A percentile compares a stretch with the other conserved stretches of the same genome.
Conservation (phyloP, 2,113 vertebrate genomes). For the Mionectes macconnelli region DNA sequence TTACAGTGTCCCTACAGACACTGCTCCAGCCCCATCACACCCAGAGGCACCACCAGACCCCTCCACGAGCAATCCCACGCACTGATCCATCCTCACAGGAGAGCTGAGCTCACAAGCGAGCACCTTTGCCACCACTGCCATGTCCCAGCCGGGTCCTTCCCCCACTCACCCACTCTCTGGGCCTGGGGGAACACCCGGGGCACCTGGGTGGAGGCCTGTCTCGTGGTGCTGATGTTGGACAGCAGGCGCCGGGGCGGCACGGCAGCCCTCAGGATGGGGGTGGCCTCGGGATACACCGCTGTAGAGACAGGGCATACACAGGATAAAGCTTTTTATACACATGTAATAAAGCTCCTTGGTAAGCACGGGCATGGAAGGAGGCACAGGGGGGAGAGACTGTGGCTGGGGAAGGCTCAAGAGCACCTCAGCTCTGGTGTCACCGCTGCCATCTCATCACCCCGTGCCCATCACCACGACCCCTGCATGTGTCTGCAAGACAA, state of each 20-base stretch:
- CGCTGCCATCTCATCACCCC: fast-evolving
- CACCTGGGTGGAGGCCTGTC: slow-evolving; percentile 87
- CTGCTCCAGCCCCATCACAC: background rate
- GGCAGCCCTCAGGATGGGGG: slow-evolving; percentile 66
- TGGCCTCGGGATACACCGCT: slow-evolving; percentile 60
- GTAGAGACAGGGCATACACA: background rate
- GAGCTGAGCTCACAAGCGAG: background rate
- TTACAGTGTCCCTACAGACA: background rate
- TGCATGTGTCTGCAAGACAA: background rate
- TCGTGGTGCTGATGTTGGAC: slow-evolving; percentile 79
- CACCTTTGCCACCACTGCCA: fast-evolving
- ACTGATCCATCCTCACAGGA: fast-evolving
- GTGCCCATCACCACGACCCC: background rate
- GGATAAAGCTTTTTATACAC: no score
- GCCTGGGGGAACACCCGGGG: slow-evolving; percentile 74
- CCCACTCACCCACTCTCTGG: slow-evolving; percentile 85
- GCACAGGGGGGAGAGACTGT: fast-evolving
- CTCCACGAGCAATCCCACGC: background rate
- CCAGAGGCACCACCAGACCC: fast-evolving
- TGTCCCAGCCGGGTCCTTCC: background rate
- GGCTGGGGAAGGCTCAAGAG: background rate
- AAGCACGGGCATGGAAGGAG: background rate
- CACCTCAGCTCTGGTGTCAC: background rate
- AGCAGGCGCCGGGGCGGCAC: slow-evolving; percentile 68
- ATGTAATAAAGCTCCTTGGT: background rate